Evolutionary conservation across 2,888 invertebrate species (phyloP).

Genomic region (Catocala fraxini): DNA sequence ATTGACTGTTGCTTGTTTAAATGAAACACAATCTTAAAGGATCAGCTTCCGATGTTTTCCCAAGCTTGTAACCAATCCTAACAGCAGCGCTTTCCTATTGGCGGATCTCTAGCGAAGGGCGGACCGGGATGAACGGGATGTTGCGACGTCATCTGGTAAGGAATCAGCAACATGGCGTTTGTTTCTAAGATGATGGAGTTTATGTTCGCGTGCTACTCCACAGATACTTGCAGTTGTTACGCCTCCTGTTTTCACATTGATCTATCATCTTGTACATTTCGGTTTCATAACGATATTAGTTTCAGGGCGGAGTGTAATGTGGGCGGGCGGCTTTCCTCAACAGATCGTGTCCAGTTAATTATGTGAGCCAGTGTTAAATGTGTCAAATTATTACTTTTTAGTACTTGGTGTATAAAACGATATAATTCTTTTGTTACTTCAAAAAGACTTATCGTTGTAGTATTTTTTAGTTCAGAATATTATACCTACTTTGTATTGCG

Average conservation of each 20-base stretch:
- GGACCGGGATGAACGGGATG: conserved; percentile 72
- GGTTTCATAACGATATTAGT: conserved; percentile 69
- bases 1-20: conserved; percentile 59
- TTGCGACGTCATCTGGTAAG: conserved; percentile 54
- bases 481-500: no score
- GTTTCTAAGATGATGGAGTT: conserved; percentile 63
- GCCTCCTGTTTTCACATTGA: conserved; percentile 70
- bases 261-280: conserved; percentile 62
- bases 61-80: conserved; percentile 79
- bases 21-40: conserved; percentile 73
- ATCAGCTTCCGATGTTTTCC: conserved; percentile 73
- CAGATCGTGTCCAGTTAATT: conserved; percentile 52
- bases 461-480: no score
- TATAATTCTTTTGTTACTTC: not conserved
- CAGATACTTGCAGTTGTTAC: conserved; percentile 68
- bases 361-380: conserved; percentile 42
- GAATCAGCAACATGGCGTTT: conserved; percentile 62
- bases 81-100: conserved; percentile 64
- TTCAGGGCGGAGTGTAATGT: conserved; percentile 74
- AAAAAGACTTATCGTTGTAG: no score
- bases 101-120: conserved; percentile 66
- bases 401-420: not conserved
- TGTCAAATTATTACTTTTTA: conserved; percentile 20
- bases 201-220: conserved; percentile 58
- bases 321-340: conserved; percentile 59